Percentiles rank a stretch among this genome's conserved stretches.
Conservation (phyloP, 2,797 vertebrate species). For the Uromys caudimaculatus region DNA sequence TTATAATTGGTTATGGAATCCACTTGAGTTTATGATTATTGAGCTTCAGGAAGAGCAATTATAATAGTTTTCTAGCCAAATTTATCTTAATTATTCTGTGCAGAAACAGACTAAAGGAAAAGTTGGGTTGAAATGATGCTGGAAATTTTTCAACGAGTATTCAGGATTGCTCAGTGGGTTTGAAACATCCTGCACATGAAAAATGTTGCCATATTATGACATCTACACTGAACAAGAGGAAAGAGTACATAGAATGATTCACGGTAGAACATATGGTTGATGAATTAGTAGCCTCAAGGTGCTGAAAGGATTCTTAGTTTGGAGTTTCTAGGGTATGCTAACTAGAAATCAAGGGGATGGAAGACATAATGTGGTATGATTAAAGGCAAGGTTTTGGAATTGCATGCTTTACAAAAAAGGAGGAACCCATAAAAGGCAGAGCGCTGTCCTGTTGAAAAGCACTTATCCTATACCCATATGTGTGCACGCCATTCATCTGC, state of each 20-base stretch:
- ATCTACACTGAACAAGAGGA: neutral
- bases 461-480: neutral
- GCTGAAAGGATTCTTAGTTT: neutral
- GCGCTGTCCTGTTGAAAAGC: neutral
- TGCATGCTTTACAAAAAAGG: neutral
- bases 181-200: neutral
- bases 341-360: neutral
- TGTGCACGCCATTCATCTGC: neutral
- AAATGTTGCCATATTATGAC: neutral
- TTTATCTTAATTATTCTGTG: neutral
- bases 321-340: neutral
- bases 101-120: neutral
- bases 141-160: neutral
- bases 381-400: neutral
- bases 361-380: neutral
- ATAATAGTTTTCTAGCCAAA: neutral
- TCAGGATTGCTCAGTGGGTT: neutral
- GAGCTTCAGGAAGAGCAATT: neutral
- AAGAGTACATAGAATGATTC: neutral
- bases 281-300: neutral
- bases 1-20: neutral
- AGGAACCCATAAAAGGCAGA: neutral
- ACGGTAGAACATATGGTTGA: neutral
- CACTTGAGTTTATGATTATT: neutral
- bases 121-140: neutral